Evolutionary conservation across 1,140 invertebrate species (phyloP).

Genomic region (Drosophila repleta): DNA sequence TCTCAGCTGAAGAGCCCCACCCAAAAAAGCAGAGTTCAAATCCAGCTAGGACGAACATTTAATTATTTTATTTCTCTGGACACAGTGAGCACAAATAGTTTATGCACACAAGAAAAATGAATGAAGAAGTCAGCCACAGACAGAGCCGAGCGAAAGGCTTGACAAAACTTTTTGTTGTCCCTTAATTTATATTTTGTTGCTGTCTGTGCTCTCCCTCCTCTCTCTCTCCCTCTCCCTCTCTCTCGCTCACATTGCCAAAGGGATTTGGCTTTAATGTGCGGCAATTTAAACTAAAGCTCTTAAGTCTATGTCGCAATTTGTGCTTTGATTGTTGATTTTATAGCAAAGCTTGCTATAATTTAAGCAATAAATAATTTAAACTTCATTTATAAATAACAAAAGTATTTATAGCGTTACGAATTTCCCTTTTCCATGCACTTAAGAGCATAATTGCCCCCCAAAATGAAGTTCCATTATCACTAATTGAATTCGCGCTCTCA

Average conservation of each 20-base stretch:
- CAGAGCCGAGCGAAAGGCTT: slow-evolving; percentile 9
- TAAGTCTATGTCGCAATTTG: slow-evolving; percentile 8
- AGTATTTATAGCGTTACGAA: background rate
- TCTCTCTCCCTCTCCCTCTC: too few relatives aligned
- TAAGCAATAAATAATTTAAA: too few relatives aligned
- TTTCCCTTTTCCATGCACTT: background rate
- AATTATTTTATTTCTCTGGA: slow-evolving; percentile 47
- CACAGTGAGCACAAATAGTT: slow-evolving; percentile 43
- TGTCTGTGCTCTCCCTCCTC: background rate
- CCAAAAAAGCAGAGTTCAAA: slow-evolving; percentile 21
- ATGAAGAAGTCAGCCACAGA: slow-evolving; percentile 36
- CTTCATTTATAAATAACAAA: background rate
- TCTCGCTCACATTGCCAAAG: background rate
- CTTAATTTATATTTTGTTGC: slow-evolving; percentile 33
- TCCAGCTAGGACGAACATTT: slow-evolving; percentile 26
- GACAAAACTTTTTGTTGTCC: slow-evolving; percentile 29
- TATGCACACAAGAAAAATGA: slow-evolving; percentile 32
- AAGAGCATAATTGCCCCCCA: background rate
- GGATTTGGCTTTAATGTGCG: slow-evolving; percentile 35
- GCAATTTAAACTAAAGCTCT: slow-evolving; percentile 45
- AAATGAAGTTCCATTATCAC: background rate
- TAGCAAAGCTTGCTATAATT: background rate
- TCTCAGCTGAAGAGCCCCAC: slow-evolving; percentile 25
- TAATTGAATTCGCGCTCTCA: background rate
- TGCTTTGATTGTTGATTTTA: slow-evolving; percentile 31